Conservation (phyloP, 2,113 vertebrate genomes). For the Coryphaenoides rupestris region DNA sequence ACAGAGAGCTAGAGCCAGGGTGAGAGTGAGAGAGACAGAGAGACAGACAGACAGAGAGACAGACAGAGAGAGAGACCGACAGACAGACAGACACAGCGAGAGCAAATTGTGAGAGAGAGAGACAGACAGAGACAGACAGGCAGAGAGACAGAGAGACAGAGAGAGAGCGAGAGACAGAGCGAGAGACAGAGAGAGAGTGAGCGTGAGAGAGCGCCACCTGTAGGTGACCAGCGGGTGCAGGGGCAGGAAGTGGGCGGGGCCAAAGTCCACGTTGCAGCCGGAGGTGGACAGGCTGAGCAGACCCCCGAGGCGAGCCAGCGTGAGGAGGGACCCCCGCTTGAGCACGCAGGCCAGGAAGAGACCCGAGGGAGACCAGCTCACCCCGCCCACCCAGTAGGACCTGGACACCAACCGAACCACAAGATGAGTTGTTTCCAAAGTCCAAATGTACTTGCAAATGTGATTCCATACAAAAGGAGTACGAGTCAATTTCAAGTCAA, state of each 20-base stretch:
- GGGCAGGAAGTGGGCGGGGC: slow-evolving; percentile 91
- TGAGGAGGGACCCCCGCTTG: slow-evolving; percentile 87
- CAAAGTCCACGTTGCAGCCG: slow-evolving; percentile 91
- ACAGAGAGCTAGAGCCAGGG: background rate
- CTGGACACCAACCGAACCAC: slow-evolving; percentile 54
- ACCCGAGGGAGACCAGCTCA: slow-evolving; percentile 84
- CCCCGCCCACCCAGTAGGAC: slow-evolving; percentile 90
- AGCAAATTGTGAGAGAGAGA: too few relatives aligned
- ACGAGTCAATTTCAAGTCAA: background rate
- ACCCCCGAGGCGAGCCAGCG: slow-evolving; percentile 84
- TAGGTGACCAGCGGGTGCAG: slow-evolving; percentile 90
- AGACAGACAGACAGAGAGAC: background rate
- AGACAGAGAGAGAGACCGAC: background rate
- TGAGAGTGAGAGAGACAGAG: too few relatives aligned
- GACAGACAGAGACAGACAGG: background rate
- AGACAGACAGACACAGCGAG: background rate
- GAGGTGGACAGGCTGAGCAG: slow-evolving; percentile 81
- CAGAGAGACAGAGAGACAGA: too few relatives aligned
- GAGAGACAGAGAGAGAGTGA: background rate
- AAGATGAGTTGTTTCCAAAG: background rate
- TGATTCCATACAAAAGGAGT: background rate
- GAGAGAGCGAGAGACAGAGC: too few relatives aligned
- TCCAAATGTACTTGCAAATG: too few relatives aligned
- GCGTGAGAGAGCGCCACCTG: slow-evolving; percentile 67
- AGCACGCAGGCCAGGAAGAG: slow-evolving; percentile 91